Evolutionary conservation across 2,888 invertebrate genomes (phyloP).

Genomic region (Morpho helenor): DNA sequence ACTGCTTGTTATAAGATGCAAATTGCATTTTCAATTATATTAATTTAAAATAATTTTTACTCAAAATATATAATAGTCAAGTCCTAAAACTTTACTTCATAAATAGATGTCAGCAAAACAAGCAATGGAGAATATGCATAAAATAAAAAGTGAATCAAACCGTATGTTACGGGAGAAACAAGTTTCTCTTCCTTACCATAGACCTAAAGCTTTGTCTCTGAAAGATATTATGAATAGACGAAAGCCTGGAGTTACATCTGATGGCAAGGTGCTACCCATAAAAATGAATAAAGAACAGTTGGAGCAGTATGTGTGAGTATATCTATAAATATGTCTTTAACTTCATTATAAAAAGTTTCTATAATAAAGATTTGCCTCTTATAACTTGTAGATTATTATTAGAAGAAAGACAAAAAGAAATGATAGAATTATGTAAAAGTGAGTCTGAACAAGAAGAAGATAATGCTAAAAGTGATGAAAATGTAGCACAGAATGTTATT

Average conservation of each 20-base stretch:
- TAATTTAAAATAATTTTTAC: no score
- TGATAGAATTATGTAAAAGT: conserved; percentile 87
- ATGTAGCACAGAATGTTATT: conserved; percentile 14
- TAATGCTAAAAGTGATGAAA: conserved; percentile 15
- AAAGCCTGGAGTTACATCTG: conserved; percentile 51
- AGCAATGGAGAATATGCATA: conserved; percentile 84
- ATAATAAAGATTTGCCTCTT: not conserved
- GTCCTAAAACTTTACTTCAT: no score
- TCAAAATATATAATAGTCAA: no score
- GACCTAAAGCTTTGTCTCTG: conserved; percentile 87
- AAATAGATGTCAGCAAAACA: conserved; percentile 82
- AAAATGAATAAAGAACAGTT: conserved; percentile 85
- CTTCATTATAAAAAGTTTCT: not conserved
- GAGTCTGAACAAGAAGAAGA: conserved; percentile 79
- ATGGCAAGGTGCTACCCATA: conserved; percentile 66
- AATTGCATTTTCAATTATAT: no score
- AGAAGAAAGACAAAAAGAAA: conserved; percentile 86
- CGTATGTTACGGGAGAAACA: conserved; percentile 87
- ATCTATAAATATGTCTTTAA: no score
- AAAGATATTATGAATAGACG: conserved; percentile 85
- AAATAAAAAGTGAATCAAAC: conserved; percentile 91
- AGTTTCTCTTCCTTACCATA: conserved; percentile 91
- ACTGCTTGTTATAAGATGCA: no score
- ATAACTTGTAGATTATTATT: conserved; percentile 77
- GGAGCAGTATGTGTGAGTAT: conserved; percentile 77